A percentile compares a stretch with the other conserved stretches of the same genome.
Evolutionary conservation across 1,140 invertebrate genomes (phyloP).

Genomic region (Drosophila dunni): DNA sequence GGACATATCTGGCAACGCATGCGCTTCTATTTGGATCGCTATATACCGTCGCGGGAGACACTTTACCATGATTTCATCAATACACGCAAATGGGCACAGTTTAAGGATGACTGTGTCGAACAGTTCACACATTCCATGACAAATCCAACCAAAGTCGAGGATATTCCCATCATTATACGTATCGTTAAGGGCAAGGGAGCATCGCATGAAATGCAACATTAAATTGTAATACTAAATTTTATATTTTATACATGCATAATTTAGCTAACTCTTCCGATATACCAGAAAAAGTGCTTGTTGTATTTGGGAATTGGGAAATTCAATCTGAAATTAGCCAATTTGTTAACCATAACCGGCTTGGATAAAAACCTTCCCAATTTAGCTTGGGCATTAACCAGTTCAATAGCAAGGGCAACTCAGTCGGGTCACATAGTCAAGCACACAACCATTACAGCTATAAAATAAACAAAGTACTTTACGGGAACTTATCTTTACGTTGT

Average conservation of each 20-base stretch:
- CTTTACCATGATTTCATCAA: conserved; percentile 85
- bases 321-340: background rate
- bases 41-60: conserved; percentile 85
- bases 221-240: conserved; percentile 14
- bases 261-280: background rate
- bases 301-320: background rate
- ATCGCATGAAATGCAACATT: conserved; percentile 1
- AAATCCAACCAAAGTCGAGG: conserved; percentile 59
- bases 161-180: conserved; percentile 78
- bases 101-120: conserved; percentile 84
- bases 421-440: too few species aligned
- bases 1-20: conserved; percentile 87
- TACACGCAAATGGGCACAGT: conserved; percentile 85
- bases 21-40: conserved; percentile 85
- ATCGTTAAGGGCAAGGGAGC: conserved; percentile 61
- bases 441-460: too few species aligned
- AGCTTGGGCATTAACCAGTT: background rate
- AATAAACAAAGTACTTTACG: too few species aligned
- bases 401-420: background rate
- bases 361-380: background rate
- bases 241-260: background rate
- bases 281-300: background rate
- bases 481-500: background rate
- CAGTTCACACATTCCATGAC: conserved; percentile 24
- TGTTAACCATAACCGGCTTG: background rate